Evolutionary conservation across 1,140 invertebrate species (phyloP).

Genomic region (Bombus impatiens): DNA sequence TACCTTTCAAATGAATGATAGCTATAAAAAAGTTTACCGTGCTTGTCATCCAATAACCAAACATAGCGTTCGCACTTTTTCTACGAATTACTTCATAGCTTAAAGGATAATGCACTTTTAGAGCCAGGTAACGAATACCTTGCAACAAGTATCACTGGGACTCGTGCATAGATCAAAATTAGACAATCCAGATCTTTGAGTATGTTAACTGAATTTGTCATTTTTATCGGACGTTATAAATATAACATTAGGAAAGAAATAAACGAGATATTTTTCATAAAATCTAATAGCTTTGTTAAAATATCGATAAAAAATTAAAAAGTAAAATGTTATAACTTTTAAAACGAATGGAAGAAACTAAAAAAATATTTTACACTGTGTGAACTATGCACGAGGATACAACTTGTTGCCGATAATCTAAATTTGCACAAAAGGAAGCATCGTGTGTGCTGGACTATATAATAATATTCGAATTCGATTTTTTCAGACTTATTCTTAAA

Average conservation of each 20-base stretch:
- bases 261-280: background rate
- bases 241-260: background rate
- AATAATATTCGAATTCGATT: constrained; percentile 50
- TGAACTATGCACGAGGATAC: constrained; percentile 42
- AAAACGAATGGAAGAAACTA: background rate
- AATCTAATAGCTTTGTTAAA: background rate
- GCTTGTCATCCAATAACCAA: background rate
- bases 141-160: constrained; percentile 30
- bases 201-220: background rate
- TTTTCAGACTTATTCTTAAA: constrained; percentile 60
- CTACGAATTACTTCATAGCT: constrained; percentile 10
- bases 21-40: constrained; percentile 1
- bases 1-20: constrained; percentile 5
- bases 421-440: constrained; percentile 50
- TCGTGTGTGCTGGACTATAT: constrained; percentile 55
- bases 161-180: constrained; percentile 33
- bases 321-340: background rate
- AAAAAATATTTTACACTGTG: background rate
- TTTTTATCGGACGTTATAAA: background rate
- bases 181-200: background rate
- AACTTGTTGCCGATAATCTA: constrained; percentile 48
- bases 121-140: constrained; percentile 42
- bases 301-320: background rate
- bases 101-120: constrained; percentile 50
- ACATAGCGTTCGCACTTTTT: background rate